Evolutionary conservation across 2,888 invertebrate species (phyloP), one percentile per base, ranked within the genome.

Genomic region (Crocallis elinguaria): DNA sequence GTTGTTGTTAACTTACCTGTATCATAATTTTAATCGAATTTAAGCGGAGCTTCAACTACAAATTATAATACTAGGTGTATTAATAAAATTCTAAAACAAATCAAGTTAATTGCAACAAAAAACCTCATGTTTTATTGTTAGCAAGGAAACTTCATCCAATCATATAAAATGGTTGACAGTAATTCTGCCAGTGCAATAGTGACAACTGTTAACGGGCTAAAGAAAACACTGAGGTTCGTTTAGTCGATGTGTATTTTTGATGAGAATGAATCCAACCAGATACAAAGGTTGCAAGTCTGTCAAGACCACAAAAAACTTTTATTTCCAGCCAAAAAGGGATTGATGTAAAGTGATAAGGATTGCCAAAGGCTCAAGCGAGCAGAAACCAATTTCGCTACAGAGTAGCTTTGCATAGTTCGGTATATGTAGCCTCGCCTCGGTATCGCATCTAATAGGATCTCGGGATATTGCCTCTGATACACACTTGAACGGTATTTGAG

Each of bases 21-120:
- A 38, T 54, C 74, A 74, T 74, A 77, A 78, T 65, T 74, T 74
- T 80, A 80, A 81, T 82, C 77, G 75, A 83, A 82, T 83, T 73
- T 75, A 63, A 57, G 50, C 49, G 39, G 60, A 52, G 44, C 33
- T 41, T 19, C 21, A 44, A 55, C 36, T 59, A 46, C 48, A 29
- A 41, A 58, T 57, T 52, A 29, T 35, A 13, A 38, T 36, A 21
- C 11, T 42, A 39, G 12, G 25, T 39, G 19, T 30, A 42, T 37
- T 19, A 16, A 32, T 44, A 13, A 25, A 27, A 19, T 38, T 43
- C 13, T 14, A 9, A 33, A 48, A 13, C n/a, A 16, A 0, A 16
- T 8, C n/a, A n/a, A n/a, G n/a, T n/a, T n/a, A n/a, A 19, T 19
- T 3, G 19, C 19, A 19, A 19, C 19, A n/a, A n/a, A n/a, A n/a